These are phyloP conservation scores for Uria lomvia DNA, from an alignment of 2,113 vertebrate species.

Conservation along the genomic window DNA sequence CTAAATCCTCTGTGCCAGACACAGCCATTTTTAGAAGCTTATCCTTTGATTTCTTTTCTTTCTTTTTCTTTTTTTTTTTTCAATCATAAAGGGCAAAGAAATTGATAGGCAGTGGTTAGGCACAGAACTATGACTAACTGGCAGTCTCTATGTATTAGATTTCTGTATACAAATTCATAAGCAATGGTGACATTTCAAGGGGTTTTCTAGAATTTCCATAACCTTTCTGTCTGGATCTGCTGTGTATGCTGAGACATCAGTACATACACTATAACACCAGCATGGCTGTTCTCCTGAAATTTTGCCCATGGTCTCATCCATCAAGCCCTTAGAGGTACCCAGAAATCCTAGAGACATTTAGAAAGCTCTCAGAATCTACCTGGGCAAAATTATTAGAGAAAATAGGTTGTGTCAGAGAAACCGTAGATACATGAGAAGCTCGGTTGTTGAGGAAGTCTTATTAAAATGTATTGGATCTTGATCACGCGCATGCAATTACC, in stretches of 20 bases:
- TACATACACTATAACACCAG: background rate
- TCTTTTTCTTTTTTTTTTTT: background rate
- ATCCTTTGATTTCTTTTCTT: background rate
- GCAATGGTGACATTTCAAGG: background rate
- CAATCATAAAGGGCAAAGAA: background rate
- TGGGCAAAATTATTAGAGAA: background rate
- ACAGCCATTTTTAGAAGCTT: background rate
- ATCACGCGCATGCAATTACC: background rate
- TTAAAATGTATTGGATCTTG: background rate
- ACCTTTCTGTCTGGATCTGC: background rate
- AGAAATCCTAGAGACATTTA: background rate
- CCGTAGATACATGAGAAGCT: fast-evolving
- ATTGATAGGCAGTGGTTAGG: background rate
- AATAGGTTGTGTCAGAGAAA: background rate
- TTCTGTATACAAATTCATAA: constrained; percentile 1
- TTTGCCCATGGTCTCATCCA: background rate
- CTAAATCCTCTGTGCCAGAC: background rate
- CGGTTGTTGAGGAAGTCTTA: background rate
- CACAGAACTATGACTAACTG: background rate
- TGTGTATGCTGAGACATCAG: background rate
- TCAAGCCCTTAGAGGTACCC: background rate
- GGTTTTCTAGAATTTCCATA: constrained; percentile 38
- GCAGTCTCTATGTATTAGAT: background rate
- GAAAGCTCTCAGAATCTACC: background rate
- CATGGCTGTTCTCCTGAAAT: background rate